Conservation (phyloP, 2,113 vertebrate species). For the Gyps fulvus region DNA sequence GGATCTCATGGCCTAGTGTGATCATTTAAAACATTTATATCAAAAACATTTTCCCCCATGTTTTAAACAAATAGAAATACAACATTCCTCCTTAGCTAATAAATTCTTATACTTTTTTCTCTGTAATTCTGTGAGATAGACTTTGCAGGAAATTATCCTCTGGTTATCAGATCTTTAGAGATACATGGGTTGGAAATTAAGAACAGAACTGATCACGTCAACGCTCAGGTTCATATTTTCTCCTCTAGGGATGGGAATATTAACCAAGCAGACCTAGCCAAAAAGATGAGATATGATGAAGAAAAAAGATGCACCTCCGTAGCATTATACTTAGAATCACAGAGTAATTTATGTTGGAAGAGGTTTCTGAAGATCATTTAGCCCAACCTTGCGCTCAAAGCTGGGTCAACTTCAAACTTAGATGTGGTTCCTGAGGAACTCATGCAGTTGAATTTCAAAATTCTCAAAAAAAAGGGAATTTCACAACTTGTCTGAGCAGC, state of each 20-base stretch:
- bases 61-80: conserved; percentile 27
- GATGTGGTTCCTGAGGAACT: not conserved
- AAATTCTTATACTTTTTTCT: not conserved
- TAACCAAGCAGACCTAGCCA: not conserved
- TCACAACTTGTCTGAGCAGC: not conserved
- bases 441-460: not conserved
- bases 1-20: not conserved
- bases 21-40: conserved; percentile 31
- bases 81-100: not conserved
- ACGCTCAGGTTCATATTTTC: not conserved
- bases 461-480: not conserved
- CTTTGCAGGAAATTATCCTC: not conserved
- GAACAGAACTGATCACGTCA: not conserved
- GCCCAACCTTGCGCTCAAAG: not conserved
- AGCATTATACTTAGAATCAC: not conserved
- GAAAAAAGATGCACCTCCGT: not conserved
- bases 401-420: not conserved
- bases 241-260: not conserved
- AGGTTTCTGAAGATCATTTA: not conserved
- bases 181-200: not conserved
- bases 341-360: not conserved
- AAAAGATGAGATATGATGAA: not conserved
- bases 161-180: not conserved
- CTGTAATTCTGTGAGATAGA: not conserved
- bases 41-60: not conserved